Evolutionary conservation across 2,888 invertebrate species (phyloP).

Genomic region (Caenorhabditis afra): DNA sequence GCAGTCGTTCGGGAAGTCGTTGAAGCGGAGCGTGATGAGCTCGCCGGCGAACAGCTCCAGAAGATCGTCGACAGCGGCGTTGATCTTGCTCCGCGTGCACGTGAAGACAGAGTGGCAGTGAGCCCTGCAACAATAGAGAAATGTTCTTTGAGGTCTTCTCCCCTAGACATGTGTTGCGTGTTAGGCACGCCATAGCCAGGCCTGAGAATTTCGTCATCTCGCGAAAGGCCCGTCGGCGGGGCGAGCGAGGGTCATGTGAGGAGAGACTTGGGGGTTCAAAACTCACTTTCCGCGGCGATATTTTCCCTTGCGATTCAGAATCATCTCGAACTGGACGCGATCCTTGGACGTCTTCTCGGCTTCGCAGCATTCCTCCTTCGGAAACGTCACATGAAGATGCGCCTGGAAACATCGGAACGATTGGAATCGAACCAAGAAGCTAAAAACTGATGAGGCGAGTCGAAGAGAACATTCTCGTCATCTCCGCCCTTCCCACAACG

Average conservation of each 20-base stretch:
- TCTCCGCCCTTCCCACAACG: slow-evolving; percentile 63
- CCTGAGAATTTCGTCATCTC: slow-evolving; percentile 40
- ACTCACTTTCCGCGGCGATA: slow-evolving; percentile 49
- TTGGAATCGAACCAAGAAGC: too few relatives aligned
- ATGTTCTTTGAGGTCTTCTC: slow-evolving; percentile 16
- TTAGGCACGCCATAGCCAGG: slow-evolving; percentile 11
- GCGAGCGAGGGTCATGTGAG: slow-evolving; percentile 4
- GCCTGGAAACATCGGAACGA: slow-evolving; percentile 35
- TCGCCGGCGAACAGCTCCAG: slow-evolving; percentile 37
- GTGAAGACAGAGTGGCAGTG: slow-evolving; percentile 53
- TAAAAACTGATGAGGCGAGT: not conserved
- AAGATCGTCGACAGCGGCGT: slow-evolving; percentile 41
- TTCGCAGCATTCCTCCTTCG: slow-evolving; percentile 39
- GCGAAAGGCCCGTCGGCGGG: slow-evolving; percentile 17
- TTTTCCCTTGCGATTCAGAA: slow-evolving; percentile 50
- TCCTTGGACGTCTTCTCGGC: slow-evolving; percentile 40
- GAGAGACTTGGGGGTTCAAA: not conserved
- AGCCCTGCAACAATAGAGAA: slow-evolving; percentile 26
- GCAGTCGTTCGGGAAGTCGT: slow-evolving; percentile 34
- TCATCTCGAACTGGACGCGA: slow-evolving; percentile 54
- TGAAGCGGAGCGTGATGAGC: slow-evolving; percentile 52
- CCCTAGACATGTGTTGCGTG: not conserved
- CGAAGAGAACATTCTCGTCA: slow-evolving; percentile 7
- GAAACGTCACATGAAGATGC: slow-evolving; percentile 58
- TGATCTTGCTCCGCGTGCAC: slow-evolving; percentile 17